Evolutionary conservation across 2,888 invertebrate species (phyloP), one percentile per base, ranked within the genome.

Genomic region (Thyatira batis): DNA sequence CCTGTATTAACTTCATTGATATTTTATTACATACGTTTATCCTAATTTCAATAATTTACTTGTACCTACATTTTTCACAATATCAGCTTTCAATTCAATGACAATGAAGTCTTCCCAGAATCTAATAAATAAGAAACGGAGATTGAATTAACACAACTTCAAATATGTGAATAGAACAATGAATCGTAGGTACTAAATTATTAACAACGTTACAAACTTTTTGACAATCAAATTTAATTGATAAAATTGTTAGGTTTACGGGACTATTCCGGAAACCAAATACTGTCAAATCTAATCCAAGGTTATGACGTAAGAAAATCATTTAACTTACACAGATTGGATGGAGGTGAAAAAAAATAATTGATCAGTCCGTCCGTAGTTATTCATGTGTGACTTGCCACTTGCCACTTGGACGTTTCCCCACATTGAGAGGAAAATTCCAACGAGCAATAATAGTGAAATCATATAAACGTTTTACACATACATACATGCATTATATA

Each of bases 301-400:
- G 86, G 86, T 66, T 77, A 66, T 73, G 79, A 80, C 80, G 80
- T 80, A 75, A 27, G 48, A 80, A 69, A 80, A 82, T 74, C 76
- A 80, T 75, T 84, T 80, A 79, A 74, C 78, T 77, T 73, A 67
- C 73, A 70, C 73, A 75, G 73, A 76, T 78, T 78, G 73, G 75
- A 65, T 65, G 39, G 33, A 73, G 63, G 63, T 73, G 69, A 80
- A 79, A 83, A n/a, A 84, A 85, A 84, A 82, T 78, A 77, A 84
- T 78, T 80, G 80, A 76, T 73, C 66, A 65, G 62, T 71, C 67
- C 63, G 69, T 63, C 57, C 57, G 68, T 55, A 73, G 65, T 67
- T 77, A 79, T 60, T 82, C 76, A 73, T 74, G 82, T 83, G 78
- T 81, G 78, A 82, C 84, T 60, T 67, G 60, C 33, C 53, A 82